These are phyloP conservation scores for Nudaria mundana DNA, from an alignment of 2,888 invertebrate species.

Conservation along the genomic window DNA sequence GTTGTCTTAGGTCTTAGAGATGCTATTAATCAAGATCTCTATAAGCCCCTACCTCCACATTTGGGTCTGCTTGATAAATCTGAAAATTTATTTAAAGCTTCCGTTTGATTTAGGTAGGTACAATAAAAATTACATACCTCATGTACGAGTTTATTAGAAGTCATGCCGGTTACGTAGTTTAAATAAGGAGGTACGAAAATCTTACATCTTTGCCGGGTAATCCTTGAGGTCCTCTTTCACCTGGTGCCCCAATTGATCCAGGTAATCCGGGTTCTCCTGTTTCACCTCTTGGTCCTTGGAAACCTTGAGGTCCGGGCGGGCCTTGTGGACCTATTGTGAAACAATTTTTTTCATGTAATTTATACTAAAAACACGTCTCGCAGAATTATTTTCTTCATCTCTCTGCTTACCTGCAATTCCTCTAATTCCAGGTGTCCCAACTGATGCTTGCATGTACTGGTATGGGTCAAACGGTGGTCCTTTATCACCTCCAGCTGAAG, in stretches of 20 bases:
- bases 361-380: background rate
- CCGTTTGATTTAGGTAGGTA: no score
- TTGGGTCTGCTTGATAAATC: no score
- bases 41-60: no score
- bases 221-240: constrained; percentile 86
- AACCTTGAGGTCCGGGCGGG: constrained; percentile 86
- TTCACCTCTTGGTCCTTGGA: constrained; percentile 91
- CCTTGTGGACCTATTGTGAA: constrained; percentile 73
- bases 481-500: constrained; percentile 88
- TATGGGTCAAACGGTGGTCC: constrained; percentile 87
- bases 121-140: no score
- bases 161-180: no score
- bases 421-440: constrained; percentile 89
- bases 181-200: background rate
- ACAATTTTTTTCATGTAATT: no score
- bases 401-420: constrained; percentile 85
- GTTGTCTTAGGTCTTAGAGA: no score
- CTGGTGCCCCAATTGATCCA: constrained; percentile 84
- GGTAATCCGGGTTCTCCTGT: constrained; percentile 87
- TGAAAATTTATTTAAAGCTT: no score
- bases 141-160: no score
- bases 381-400: no score
- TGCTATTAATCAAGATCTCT: no score
- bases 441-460: constrained; percentile 89
- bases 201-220: constrained; percentile 88